Evolutionary conservation across 2,888 invertebrate genomes (phyloP), one percentile per base, ranked within the genome.

Genomic region (Lasioglossum pauxillum): DNA sequence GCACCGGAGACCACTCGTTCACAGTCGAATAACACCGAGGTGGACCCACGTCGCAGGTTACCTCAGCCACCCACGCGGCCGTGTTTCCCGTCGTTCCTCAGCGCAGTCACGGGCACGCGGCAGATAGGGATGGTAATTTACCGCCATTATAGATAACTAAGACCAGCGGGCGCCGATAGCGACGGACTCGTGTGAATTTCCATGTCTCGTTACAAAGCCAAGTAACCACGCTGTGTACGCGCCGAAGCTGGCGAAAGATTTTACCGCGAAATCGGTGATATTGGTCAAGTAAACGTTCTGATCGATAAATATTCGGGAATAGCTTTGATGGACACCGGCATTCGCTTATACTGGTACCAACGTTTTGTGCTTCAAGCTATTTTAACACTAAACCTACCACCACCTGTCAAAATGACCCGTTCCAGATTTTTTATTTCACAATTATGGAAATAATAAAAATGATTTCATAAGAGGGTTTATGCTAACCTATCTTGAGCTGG

Each of bases 101-200:
- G 27, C 73, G 69, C 67, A 78, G 69, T 77, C 87, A 73, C 77
- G 23, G 72, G 75, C 87, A 88, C 88, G 78, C 78, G 78, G 78
- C 85, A 69, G 88, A 90, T 88, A 89, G 90, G 83, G 83, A 88
- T 89, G 86, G 90, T 90, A 92, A 93, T 93, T 91, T 88, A 88
- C 86, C 88, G 75, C 86, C 91, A 86, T 90, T 91, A 90, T 82
- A 76, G 82, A 85, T 82, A 85, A 77, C 82, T 77, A 78, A 87
- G 84, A 80, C 80, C 82, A 76, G 27, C 80, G 35, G 60, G n/a
- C 72, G 71, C 46, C 57, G 76, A 76, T 69, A n/a, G 71, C 57
- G 71, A 41, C 16, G 44, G 5, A 2, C 64, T 75, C 76, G 72
- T 44, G 78, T 71, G 80, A 86, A 87, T 84, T 87, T 86, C 83